Evolutionary conservation across 2,888 invertebrate species (phyloP).

Genomic region (Agrochola macilenta): DNA sequence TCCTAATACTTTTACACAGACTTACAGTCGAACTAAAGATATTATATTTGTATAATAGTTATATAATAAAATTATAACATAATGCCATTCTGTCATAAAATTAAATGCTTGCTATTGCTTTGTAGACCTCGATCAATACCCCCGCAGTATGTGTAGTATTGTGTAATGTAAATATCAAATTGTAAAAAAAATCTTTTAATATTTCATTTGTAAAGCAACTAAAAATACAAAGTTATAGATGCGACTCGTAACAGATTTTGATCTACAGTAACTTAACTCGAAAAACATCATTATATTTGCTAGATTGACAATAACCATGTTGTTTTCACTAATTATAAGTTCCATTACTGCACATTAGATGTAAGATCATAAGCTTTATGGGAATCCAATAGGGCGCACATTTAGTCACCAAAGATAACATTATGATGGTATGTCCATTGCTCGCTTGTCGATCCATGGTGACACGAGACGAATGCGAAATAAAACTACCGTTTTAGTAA

Average conservation of each 20-base stretch:
- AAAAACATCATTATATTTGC: conserved; percentile 65
- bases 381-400: conserved; percentile 62
- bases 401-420: conserved; percentile 72
- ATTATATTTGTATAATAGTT: conserved; percentile 58
- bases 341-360: conserved; percentile 62
- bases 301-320: conserved; percentile 60
- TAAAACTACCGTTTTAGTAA: conserved; percentile 86
- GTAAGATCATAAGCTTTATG: conserved; percentile 61
- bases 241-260: conserved; percentile 75
- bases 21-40: conserved; percentile 71
- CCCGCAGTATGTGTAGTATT: conserved; percentile 56
- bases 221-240: conserved; percentile 74
- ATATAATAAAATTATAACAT: conserved; percentile 67
- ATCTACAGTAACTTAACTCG: conserved; percentile 74
- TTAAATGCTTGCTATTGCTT: conserved; percentile 82
- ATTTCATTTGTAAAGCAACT: conserved; percentile 70
- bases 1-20: conserved; percentile 71
- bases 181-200: conserved; percentile 69
- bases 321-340: conserved; percentile 62
- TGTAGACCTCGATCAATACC: conserved; percentile 59
- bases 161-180: conserved; percentile 71
- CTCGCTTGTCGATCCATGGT: conserved; percentile 72
- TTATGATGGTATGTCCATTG: conserved; percentile 88
- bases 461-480: conserved; percentile 75
- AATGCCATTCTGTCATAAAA: conserved; percentile 83